Evolutionary conservation across 2,888 invertebrate species (phyloP).

Genomic region (Odiellus spinosus): DNA sequence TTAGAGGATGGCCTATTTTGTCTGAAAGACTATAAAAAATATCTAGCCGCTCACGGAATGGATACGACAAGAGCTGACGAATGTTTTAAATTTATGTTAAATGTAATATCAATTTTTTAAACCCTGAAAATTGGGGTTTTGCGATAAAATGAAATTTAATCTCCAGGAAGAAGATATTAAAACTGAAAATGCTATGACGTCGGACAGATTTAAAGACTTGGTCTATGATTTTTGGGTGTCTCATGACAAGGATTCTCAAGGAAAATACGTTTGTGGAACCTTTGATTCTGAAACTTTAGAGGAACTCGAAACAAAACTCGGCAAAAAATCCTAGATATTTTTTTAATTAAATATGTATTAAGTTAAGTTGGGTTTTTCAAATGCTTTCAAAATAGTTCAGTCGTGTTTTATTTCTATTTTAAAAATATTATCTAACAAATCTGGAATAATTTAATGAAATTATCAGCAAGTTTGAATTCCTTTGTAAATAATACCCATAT

Average conservation of each 20-base stretch:
- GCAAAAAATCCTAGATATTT: background rate
- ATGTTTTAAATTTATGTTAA: constrained; percentile 23
- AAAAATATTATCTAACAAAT: too few relatives aligned
- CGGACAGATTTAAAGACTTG: constrained; percentile 23
- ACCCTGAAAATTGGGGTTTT: background rate
- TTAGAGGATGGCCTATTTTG: constrained; percentile 24
- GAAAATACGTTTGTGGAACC: constrained; percentile 24
- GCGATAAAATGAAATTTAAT: background rate
- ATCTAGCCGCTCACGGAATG: constrained; percentile 22
- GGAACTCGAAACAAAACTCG: constrained; percentile 15
- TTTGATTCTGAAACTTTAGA: constrained; percentile 20
- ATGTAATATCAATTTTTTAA: constrained; percentile 15
- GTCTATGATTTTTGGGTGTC: constrained; percentile 24
- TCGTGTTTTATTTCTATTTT: too few relatives aligned
- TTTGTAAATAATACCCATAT: too few relatives aligned
- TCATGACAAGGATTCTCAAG: constrained; percentile 19
- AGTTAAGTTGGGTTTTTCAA: too few relatives aligned
- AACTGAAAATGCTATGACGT: constrained; percentile 22
- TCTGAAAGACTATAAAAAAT: constrained; percentile 24
- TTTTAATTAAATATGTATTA: too few relatives aligned
- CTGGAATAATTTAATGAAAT: too few relatives aligned
- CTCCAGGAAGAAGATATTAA: constrained; percentile 21
- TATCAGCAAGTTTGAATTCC: too few relatives aligned
- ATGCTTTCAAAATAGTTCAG: too few relatives aligned
- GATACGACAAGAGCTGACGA: constrained; percentile 23